Percentiles rank a stretch among this genome's conserved stretches.
phyloP scores from a whole-genome alignment of 2,113 vertebrate genomes.

The Myrmecobius fasciatus region DNA sequence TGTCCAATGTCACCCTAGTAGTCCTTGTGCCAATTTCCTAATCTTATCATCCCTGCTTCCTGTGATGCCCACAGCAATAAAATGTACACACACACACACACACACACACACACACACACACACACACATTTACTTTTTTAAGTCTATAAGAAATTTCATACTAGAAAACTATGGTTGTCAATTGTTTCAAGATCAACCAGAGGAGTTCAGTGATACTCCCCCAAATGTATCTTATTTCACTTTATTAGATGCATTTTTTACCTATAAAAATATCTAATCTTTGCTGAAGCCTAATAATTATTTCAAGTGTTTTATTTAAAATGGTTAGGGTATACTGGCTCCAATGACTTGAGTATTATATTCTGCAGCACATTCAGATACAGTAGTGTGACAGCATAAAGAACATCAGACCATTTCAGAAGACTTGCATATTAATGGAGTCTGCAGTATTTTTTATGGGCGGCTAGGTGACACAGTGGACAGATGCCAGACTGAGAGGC shows the following conservation, averaged over 20 bases:
- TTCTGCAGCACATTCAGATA: not conserved
- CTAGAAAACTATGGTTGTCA: not conserved
- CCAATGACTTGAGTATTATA: not conserved
- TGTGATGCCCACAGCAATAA: not conserved
- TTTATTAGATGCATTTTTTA: not conserved
- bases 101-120: not conserved
- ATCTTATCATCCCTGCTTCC: not conserved
- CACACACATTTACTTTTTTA: not conserved
- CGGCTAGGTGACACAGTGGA: not conserved
- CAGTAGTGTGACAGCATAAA: not conserved
- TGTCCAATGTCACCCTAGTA: not conserved
- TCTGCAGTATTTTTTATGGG: not conserved
- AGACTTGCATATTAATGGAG: not conserved
- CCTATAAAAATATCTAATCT: not conserved
- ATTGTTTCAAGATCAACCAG: not conserved
- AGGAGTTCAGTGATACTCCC: not conserved
- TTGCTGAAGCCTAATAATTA: not conserved
- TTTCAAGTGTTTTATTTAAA: not conserved
- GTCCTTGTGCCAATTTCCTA: not conserved
- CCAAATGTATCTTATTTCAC: not conserved
- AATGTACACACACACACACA: not conserved
- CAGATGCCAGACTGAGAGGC: not conserved
- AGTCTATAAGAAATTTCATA: not conserved
- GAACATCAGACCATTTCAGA: not conserved
- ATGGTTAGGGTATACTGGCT: not conserved